Evolutionary conservation across 2,113 vertebrate species (phyloP).

Genomic region (Ctenodactylus gundi): DNA sequence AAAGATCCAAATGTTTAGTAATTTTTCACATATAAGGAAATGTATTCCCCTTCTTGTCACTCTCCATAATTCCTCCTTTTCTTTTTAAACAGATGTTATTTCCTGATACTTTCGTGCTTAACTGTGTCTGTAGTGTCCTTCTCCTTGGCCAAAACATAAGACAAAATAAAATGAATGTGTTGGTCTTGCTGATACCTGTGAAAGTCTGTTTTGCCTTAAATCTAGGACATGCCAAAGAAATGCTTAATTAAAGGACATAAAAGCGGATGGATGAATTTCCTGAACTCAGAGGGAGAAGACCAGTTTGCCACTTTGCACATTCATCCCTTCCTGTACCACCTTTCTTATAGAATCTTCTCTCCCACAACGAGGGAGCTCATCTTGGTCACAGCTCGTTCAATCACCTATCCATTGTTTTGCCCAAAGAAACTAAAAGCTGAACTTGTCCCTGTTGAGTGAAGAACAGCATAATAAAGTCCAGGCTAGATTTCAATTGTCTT

Average conservation of each 20-base stretch:
- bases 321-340: background rate
- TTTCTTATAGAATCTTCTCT: slow-evolving; percentile 4
- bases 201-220: background rate
- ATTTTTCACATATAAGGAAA: background rate
- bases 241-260: background rate
- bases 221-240: background rate
- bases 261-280: background rate
- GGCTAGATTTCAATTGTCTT: background rate
- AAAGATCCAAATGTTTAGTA: background rate
- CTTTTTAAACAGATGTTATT: background rate
- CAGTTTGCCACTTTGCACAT: background rate
- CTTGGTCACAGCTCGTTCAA: background rate
- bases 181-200: background rate
- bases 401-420: background rate
- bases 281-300: background rate
- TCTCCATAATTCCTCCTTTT: background rate
- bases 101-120: background rate
- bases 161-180: background rate
- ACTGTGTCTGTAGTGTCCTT: background rate
- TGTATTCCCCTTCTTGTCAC: background rate
- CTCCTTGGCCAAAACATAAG: background rate
- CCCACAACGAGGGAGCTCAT: background rate
- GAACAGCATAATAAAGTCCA: background rate
- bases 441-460: background rate
- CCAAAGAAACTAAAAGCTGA: background rate